phyloP scores from a whole-genome alignment of 2,888 invertebrate species.

The Macaria notata region DNA sequence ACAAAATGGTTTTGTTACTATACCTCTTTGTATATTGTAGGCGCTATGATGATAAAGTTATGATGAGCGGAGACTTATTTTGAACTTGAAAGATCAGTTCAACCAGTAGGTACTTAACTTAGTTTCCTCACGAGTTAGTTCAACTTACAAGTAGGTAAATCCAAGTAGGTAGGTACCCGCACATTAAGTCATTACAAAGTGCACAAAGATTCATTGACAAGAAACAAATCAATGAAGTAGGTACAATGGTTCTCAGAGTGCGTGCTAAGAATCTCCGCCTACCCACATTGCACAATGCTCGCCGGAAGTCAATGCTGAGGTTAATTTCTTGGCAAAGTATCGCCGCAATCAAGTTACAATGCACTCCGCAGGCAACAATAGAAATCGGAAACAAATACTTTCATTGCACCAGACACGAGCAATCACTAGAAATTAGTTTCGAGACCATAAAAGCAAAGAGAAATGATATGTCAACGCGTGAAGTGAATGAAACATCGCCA shows the following conservation, averaged over 20 bases:
- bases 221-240: no score
- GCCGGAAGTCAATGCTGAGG: constrained; percentile 15
- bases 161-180: no score
- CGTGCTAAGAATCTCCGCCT: constrained; percentile 7
- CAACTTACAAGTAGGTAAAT: no score
- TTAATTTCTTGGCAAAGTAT: constrained; percentile 5
- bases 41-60: no score
- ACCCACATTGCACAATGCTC: constrained; percentile 17
- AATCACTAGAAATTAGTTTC: constrained; percentile 56
- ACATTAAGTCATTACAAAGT: no score
- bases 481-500: constrained; percentile 54
- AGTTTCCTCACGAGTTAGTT: no score
- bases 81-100: no score
- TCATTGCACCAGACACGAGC: constrained; percentile 48
- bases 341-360: constrained; percentile 13
- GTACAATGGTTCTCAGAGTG: not conserved
- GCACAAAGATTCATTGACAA: no score
- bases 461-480: constrained; percentile 57
- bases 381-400: constrained; percentile 49
- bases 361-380: constrained; percentile 32
- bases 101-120: no score
- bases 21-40: no score
- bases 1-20: no score
- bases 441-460: constrained; percentile 57
- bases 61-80: no score